phyloP scores from a whole-genome alignment of 2,113 vertebrate species.

The Erythrocebus patas region DNA sequence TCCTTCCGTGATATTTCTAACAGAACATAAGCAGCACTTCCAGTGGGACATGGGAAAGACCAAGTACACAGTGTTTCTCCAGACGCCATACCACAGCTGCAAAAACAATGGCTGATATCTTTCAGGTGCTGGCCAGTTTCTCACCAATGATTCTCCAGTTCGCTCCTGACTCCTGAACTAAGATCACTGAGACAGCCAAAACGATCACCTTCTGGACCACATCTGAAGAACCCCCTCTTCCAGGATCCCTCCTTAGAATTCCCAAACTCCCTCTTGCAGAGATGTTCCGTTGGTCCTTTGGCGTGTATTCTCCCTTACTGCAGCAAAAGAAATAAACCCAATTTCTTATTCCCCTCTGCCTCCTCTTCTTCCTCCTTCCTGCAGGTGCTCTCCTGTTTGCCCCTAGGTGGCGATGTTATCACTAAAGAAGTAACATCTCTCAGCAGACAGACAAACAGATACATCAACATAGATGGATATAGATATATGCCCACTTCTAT shows the following conservation, averaged over 20 bases:
- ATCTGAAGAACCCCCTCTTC: background rate
- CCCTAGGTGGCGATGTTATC: background rate
- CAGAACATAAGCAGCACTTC: background rate
- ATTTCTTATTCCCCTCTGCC: background rate
- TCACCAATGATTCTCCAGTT: background rate
- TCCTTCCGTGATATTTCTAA: background rate
- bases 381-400: background rate
- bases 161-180: background rate
- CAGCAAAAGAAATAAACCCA: background rate
- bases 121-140: background rate
- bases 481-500: background rate
- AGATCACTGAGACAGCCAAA: background rate
- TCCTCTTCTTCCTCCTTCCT: background rate
- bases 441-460: background rate
- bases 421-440: background rate
- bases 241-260: background rate
- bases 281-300: rapidly evolving
- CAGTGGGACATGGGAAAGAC: background rate
- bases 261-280: background rate
- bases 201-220: background rate
- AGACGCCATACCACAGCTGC: background rate
- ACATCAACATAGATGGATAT: background rate
- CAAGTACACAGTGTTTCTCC: background rate
- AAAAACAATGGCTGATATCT: background rate
- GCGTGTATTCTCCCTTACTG: background rate